These are phyloP conservation scores for Asteroscopus sphinx DNA, from an alignment of 2,888 invertebrate species.

Conservation along the genomic window DNA sequence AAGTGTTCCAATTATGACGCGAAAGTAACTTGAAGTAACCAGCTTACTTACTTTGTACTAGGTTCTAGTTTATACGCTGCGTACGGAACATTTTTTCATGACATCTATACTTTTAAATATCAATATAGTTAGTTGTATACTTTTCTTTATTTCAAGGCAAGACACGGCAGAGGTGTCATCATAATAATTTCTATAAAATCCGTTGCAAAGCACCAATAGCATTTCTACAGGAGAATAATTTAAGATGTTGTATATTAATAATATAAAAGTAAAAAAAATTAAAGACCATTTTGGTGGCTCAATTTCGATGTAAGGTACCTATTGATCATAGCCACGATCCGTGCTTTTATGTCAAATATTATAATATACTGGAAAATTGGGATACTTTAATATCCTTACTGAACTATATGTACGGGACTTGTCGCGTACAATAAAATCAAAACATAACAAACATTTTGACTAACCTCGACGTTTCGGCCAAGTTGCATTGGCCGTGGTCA, in stretches of 20 bases:
- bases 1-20: too few relatives aligned
- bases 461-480: too few relatives aligned
- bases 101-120: too few relatives aligned
- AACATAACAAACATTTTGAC: too few relatives aligned
- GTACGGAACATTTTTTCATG: too few relatives aligned
- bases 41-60: too few relatives aligned
- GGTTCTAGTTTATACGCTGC: too few relatives aligned
- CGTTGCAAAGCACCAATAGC: conserved; percentile 67
- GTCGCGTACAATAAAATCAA: too few relatives aligned
- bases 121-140: too few relatives aligned
- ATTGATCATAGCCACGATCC: conserved; percentile 66
- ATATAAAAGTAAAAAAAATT: conserved; percentile 55
- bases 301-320: conserved; percentile 70
- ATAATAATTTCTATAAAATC: conserved; percentile 23
- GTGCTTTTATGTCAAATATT: conserved; percentile 62
- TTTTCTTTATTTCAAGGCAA: background rate
- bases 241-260: conserved; percentile 64
- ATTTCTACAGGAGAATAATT: conserved; percentile 50
- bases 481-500: too few relatives aligned
- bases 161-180: conserved; percentile 3
- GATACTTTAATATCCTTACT: conserved; percentile 57
- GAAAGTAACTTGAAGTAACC: too few relatives aligned
- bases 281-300: conserved; percentile 73
- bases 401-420: too few relatives aligned
- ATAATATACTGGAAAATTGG: conserved; percentile 59